Base-by-base conservation (phyloP, 1,140 invertebrate genomes). In the Formica exsecta region DNA sequence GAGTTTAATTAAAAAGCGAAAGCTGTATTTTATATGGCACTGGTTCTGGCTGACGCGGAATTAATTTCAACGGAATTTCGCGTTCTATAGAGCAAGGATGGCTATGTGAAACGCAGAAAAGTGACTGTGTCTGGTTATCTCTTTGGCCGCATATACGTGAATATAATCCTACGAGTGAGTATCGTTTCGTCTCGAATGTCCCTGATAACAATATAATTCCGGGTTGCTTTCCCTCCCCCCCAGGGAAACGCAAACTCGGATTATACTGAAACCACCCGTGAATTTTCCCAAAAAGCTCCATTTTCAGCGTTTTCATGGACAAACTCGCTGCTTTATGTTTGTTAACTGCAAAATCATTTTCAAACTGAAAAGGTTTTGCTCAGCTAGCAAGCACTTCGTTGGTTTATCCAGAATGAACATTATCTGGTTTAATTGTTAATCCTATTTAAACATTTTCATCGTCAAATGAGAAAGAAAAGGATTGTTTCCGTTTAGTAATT, bases 151-250 rank as follows among this genome's bases (percentile, higher is more conserved):
- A 32, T 73, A 71, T 36, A 59, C 36, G 25, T 44, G 66, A 59
- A n/a, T 74, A 61, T 70, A 83, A 83, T 74, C n/a, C 66, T 19
- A 66, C 51, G 36, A 48, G 41, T 68, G 19, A 71, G 66, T 83
- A 62, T 83, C 79, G 38, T 81, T 59, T 73, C 66, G 54, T 61
- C 29, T 48, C 79, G 54, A 74, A 73, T 81, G 25, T 74, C n/a
- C 57, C 38, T 73, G 79, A 83, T 83, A 74, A 83, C 79, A 62
- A 83, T 61, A 22, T 83, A 83, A 83, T 74, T 83, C 54, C 25
- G 8, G 36, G 66, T 19, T 61, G 68, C 68, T 74, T 32, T 36
- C 32, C 19, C 73, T 36, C 32, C 19, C 73, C 22, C 25, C 25
- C 13, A 7, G 25, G 9, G 68, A 36, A 54, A 44, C 51, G 36